Percentiles rank a stretch among this genome's conserved stretches.
phyloP scores from a whole-genome alignment of 2,888 invertebrate genomes.

The Ectobius pallidus region DNA sequence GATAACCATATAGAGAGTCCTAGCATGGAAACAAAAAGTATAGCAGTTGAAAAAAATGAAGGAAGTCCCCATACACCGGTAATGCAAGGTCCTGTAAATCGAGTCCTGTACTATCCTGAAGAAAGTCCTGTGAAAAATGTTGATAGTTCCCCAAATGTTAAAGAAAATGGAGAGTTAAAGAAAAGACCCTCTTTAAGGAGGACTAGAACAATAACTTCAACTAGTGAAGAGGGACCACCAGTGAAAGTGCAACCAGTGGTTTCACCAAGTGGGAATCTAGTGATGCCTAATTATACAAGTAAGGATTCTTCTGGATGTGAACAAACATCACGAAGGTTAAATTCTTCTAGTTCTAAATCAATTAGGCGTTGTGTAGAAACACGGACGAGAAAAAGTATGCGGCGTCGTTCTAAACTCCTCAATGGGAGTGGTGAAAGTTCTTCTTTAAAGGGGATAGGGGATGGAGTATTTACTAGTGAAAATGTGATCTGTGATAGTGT shows the following conservation, averaged over 20 bases:
- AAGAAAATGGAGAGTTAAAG: not conserved
- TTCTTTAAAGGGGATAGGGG: conserved; percentile 23
- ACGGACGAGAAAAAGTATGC: not conserved
- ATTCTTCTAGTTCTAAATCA: not conserved
- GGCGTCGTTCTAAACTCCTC: not conserved
- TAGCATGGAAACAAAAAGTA: not conserved
- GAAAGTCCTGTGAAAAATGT: conserved; percentile 6
- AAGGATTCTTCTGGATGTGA: not conserved
- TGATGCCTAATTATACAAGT: not conserved
- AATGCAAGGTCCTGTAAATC: not conserved
- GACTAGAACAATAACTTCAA: conserved; percentile 27
- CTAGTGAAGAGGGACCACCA: conserved; percentile 40
- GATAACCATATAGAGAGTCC: not conserved
- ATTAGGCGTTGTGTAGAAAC: not conserved
- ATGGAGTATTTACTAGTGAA: conserved; percentile 30
- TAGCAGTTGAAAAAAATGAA: not conserved
- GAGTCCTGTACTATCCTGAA: not conserved
- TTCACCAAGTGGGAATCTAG: not conserved
- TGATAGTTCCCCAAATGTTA: not conserved
- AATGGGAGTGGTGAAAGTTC: not conserved
- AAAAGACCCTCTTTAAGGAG: conserved; percentile 26
- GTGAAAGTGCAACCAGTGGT: conserved; percentile 27
- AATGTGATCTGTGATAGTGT: conserved; percentile 35
- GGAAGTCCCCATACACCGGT: not conserved
- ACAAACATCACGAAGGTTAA: not conserved